Evolutionary conservation across 2,888 invertebrate genomes (phyloP).

Genomic region (Perizoma flavofasciatum): DNA sequence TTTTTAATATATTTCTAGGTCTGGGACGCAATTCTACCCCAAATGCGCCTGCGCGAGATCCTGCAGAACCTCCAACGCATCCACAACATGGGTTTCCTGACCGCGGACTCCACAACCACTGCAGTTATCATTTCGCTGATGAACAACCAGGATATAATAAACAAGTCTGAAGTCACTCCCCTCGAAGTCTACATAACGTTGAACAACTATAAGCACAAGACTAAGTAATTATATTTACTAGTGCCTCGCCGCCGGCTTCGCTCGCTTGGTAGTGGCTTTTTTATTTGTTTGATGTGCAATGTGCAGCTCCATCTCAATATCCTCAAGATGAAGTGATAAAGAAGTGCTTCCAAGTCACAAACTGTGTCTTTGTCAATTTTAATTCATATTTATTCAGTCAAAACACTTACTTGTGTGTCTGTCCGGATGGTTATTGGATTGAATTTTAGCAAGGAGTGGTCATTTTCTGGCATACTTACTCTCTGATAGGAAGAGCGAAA

Average conservation of each 20-base stretch:
- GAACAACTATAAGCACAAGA: conserved; percentile 85
- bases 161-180: conserved; percentile 69
- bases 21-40: conserved; percentile 85
- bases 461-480: too few relatives aligned
- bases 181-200: conserved; percentile 84
- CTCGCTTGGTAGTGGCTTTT: neutral
- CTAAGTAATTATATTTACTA: conserved; percentile 77
- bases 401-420: too few relatives aligned
- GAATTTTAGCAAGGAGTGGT: too few relatives aligned
- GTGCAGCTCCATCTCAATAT: too few relatives aligned
- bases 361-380: too few relatives aligned
- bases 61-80: conserved; percentile 84
- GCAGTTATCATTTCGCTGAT: conserved; percentile 80
- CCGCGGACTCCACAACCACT: conserved; percentile 74
- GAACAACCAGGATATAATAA: conserved; percentile 71
- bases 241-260: neutral
- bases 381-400: too few relatives aligned
- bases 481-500: too few relatives aligned
- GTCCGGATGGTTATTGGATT: too few relatives aligned
- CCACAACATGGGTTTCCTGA: conserved; percentile 85
- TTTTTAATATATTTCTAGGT: conserved; percentile 66
- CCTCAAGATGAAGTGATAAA: too few relatives aligned
- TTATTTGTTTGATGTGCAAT: too few relatives aligned
- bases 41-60: conserved; percentile 78
- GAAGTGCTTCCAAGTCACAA: too few relatives aligned